phyloP scores from a whole-genome alignment of 2,888 invertebrate genomes.

The Andrena minutula region DNA sequence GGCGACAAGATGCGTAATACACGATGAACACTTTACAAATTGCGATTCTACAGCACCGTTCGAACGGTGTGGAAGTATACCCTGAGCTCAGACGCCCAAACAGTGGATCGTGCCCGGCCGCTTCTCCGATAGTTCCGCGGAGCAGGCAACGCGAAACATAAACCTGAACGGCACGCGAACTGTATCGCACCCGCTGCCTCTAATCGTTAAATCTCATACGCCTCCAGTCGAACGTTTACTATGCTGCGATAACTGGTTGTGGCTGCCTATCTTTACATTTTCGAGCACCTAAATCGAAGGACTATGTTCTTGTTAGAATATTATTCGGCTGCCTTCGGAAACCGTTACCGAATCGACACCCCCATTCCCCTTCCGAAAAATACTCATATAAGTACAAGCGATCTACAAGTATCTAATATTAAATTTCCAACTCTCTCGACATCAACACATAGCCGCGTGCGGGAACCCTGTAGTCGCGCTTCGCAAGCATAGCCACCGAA shows the following conservation, averaged over 20 bases:
- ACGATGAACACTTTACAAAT: slow-evolving; percentile 62
- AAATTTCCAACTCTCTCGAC: not conserved
- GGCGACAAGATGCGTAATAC: slow-evolving; percentile 43
- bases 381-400: slow-evolving; percentile 26
- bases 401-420: slow-evolving; percentile 14
- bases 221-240: slow-evolving; percentile 49
- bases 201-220: slow-evolving; percentile 26
- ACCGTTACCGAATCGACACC: not conserved
- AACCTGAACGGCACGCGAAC: slow-evolving; percentile 21
- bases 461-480: not conserved
- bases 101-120: slow-evolving; percentile 35
- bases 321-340: slow-evolving; percentile 18
- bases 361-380: not conserved
- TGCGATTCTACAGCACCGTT: slow-evolving; percentile 57
- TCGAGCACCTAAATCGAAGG: slow-evolving; percentile 22
- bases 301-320: slow-evolving; percentile 50
- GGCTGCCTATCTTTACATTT: slow-evolving; percentile 23
- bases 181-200: not conserved
- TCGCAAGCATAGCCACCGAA: not conserved
- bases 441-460: not conserved
- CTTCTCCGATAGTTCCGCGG: slow-evolving; percentile 24
- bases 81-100: slow-evolving; percentile 63
- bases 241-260: slow-evolving; percentile 37
- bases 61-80: slow-evolving; percentile 54
- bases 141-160: slow-evolving; percentile 48